Base-by-base conservation (phyloP, 2,113 vertebrate genomes). In the Lepus europaeus region DNA sequence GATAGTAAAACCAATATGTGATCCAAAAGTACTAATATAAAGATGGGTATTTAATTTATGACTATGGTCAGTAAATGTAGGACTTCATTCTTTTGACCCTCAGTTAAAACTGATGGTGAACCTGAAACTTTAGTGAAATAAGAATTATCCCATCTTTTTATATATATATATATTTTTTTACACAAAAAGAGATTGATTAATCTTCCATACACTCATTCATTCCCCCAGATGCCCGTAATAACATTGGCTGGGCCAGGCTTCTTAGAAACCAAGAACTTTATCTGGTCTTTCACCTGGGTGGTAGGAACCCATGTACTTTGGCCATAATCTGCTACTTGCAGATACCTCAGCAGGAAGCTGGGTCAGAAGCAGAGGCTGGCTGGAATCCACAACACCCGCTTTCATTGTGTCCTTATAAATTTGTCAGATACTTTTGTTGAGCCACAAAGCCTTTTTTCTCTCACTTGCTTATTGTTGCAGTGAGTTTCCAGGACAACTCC, bases 101-200 rank as follows among this genome's bases (percentile, higher is more conserved):
- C 39, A 77, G 66, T 27, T 77, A 84, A 89, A 68, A 69, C 72
- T 91, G 33, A 3, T 27, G 5, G 66, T 73, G 66, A 93, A 81
- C 82, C 56, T 69, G 90, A 86, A 70, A 31, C 63, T 90, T 95
- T 87, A 84, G 33, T 93, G 45, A 77, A 89, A 70, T 11, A 91
- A 80, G 49, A 87, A 64, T 39, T 14, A 49, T 6, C 31, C n/a
- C 12, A 19, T 59, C 29, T 36, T 36, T 36, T 36, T 36, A n/a
- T n/a, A n/a, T n/a, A n/a, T n/a, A n/a, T n/a, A n/a, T n/a, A n/a
- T n/a, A n/a, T n/a, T 36, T 36, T 36, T 36, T 36, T 36, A 36
- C 5, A 45, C 6, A 59, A 6, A 59, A 16, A 19, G 56, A 59
- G 56, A 59, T 59, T 59, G 56, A 14, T 59, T 59, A 17, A 59